Evolutionary conservation across 2,888 invertebrate species (phyloP), one percentile per base, ranked within the genome.

Genomic region (Scotopteryx bipunctaria): DNA sequence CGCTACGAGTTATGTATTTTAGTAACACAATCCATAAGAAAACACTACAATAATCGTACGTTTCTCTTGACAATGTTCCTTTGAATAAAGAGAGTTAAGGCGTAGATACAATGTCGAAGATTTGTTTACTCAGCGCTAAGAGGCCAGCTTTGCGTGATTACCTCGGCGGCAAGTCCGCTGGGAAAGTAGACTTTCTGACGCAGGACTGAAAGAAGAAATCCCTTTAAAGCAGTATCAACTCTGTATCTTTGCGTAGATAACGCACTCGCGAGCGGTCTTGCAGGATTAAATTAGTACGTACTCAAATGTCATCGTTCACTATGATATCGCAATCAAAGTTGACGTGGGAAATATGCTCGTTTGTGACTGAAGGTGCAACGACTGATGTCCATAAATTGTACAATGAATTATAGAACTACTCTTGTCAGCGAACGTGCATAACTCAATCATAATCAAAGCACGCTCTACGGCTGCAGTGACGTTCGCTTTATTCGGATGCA

Each of bases 331-430:
- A 85, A 86, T 88, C 86, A 86, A 86, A 85, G 81, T 77, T 83
- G 85, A 88, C 87, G 79, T 90, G 88, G 86, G 89, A 89, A 89
- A 86, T 86, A 84, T 81, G 80, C 84, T 87, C 82, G 83, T 90
- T 90, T 90, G 86, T 81, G 73, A 75, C 75, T 74, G 74, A 73
- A 71, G 68, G 73, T 66, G 76, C 71, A 69, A 35, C 74, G 74
- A 69, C 69, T 74, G 76, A 80, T 67, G 73, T 65, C 83, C 71
- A 87, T 87, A 86, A 85, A 88, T 86, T 85, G 73, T 80, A 74
- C 78, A 83, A 84, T 87, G 81, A 86, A 81, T 81, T 86, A 85
- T 84, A 75, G 76, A 55, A 70, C 74, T 76, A 69, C 69, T 78
- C 71, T 65, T 72, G 67, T 71, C 69, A 68, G 72, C 63, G 67